Conservation (phyloP, 2,888 invertebrate genomes). For the Escarpia spicata region DNA sequence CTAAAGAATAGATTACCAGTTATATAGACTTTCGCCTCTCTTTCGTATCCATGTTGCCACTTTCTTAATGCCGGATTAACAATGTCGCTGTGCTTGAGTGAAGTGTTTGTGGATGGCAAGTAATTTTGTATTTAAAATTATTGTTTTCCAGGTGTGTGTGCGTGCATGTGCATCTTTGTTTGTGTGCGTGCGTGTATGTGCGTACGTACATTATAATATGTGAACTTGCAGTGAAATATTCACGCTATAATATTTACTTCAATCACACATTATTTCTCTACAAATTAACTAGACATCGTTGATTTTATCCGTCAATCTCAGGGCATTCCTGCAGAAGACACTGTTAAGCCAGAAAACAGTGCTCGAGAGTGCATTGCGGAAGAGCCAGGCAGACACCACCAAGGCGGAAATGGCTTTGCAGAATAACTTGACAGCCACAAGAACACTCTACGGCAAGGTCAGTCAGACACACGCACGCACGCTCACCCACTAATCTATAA, state of each 20-base stretch:
- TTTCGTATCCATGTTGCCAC: no score
- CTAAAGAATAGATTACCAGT: no score
- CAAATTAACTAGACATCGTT: neutral
- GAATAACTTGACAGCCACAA: neutral
- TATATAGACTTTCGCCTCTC: no score
- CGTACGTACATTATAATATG: no score
- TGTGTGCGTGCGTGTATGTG: no score
- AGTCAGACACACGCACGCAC: neutral
- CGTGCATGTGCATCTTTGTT: no score
- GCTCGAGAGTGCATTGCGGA: neutral
- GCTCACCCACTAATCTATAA: neutral
- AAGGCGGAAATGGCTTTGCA: neutral
- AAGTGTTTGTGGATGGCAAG: no score
- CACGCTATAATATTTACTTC: neutral
- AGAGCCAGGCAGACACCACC: neutral
- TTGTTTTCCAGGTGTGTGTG: no score
- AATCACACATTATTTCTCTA: neutral
- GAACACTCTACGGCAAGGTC: neutral
- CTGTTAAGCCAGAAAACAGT: neutral
- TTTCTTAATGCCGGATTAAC: no score
- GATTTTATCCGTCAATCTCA: neutral
- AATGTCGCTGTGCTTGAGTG: no score
- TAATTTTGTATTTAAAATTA: no score
- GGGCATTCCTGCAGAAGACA: constrained; percentile 3
- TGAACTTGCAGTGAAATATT: neutral